These are phyloP conservation scores for Spilarctia lutea DNA, from an alignment of 2,888 invertebrate species.

Conservation along the genomic window DNA sequence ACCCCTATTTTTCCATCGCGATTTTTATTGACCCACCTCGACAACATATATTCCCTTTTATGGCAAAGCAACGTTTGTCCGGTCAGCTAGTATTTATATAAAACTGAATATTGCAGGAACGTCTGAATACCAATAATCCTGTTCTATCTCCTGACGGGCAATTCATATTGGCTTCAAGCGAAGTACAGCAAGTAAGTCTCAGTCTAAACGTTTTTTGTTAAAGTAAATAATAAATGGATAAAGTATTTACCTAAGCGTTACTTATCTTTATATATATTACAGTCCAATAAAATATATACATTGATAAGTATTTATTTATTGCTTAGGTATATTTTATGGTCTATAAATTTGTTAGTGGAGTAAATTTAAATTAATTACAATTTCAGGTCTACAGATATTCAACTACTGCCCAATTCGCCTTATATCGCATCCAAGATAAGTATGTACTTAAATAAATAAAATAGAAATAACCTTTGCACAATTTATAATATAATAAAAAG, in stretches of 20 bases:
- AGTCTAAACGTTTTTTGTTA: neutral
- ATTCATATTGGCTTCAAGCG: conserved; percentile 79
- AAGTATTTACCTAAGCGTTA: neutral
- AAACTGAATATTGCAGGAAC: conserved; percentile 55
- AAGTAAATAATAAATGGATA: conserved; percentile 1
- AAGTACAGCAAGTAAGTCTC: conserved; percentile 72
- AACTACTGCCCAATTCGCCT: conserved; percentile 86
- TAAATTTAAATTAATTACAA: neutral
- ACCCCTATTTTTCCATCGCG: no score
- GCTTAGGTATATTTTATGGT: neutral
- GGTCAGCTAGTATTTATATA: no score
- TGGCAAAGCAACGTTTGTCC: no score
- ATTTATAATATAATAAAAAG: no score
- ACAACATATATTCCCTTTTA: no score
- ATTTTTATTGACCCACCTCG: no score
- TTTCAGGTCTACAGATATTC: conserved; percentile 90
- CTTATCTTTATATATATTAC: conserved; percentile 33
- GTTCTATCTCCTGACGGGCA: conserved; percentile 77
- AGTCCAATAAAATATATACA: conserved; percentile 37
- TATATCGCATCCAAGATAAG: conserved; percentile 86
- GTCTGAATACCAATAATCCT: conserved; percentile 75
- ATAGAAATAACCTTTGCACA: no score
- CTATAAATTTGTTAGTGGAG: neutral
- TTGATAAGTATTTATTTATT: conserved; percentile 25
- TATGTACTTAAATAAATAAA: conserved; percentile 74